Evolutionary conservation across 1,140 invertebrate genomes (phyloP).

Genomic region (Mylabris phalerata): DNA sequence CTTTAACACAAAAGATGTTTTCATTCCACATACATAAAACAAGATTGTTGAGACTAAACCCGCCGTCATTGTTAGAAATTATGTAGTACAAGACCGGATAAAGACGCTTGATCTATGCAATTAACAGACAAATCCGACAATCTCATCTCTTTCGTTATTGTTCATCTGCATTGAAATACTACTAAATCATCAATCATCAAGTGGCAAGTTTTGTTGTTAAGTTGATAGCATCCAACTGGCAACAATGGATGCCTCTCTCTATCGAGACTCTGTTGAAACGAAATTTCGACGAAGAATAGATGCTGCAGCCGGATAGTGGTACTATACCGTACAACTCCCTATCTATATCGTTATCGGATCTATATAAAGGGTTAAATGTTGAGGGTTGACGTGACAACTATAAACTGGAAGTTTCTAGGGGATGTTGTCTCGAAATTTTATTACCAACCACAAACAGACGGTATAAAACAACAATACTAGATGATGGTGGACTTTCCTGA

Average conservation of each 20-base stretch:
- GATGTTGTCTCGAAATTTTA: too few relatives aligned
- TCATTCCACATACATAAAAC: too few relatives aligned
- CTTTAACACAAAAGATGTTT: too few relatives aligned
- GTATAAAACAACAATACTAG: too few relatives aligned
- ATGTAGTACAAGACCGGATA: too few relatives aligned
- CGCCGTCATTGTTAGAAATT: too few relatives aligned
- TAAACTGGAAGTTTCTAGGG: too few relatives aligned
- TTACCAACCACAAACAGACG: too few relatives aligned
- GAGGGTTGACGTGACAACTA: neutral
- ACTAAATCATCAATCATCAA: conserved; percentile 29
- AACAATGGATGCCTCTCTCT: conserved; percentile 20
- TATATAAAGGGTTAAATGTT: conserved; percentile 11
- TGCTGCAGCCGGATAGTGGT: conserved; percentile 1
- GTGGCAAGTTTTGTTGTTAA: conserved; percentile 27
- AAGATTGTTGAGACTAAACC: too few relatives aligned
- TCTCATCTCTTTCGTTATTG: conserved; percentile 21
- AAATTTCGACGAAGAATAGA: too few relatives aligned
- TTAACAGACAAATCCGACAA: conserved; percentile 21
- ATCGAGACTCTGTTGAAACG: conserved; percentile 7
- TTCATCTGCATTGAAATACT: conserved; percentile 18
- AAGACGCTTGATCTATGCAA: conserved; percentile 20
- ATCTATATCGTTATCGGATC: conserved; percentile 4
- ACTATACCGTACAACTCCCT: conserved; percentile 4
- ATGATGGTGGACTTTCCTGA: too few relatives aligned
- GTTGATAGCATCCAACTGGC: conserved; percentile 7